A percentile compares a stretch with the other conserved stretches of the same genome.
These are phyloP conservation scores for Aradophagus sp. DNA, from an alignment of 1,140 invertebrate species.

Conservation along the genomic window DNA sequence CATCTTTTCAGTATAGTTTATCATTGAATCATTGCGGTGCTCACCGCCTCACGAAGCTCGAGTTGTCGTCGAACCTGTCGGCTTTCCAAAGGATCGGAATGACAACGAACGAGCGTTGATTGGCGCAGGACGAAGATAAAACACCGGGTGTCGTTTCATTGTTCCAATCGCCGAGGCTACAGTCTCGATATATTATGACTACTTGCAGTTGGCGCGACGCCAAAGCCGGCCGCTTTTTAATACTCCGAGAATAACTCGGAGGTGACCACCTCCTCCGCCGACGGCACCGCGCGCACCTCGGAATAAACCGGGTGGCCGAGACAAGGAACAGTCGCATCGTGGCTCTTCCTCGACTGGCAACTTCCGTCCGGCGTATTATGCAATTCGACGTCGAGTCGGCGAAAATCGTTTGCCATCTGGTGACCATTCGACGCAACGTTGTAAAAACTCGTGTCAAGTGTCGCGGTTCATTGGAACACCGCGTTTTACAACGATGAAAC, in stretches of 20 bases:
- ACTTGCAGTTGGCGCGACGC: conserved; percentile 56
- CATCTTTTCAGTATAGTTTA: no score
- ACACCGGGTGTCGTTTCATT: conserved; percentile 34
- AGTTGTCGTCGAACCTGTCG: no score
- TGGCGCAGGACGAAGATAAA: conserved; percentile 48
- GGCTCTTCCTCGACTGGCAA: conserved; percentile 64
- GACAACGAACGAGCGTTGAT: not conserved
- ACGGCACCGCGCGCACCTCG: conserved; percentile 48
- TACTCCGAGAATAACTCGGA: conserved; percentile 74
- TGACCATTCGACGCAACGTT: no score
- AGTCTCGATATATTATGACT: conserved; percentile 46
- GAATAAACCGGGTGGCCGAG: conserved; percentile 59
- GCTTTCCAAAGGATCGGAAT: no score
- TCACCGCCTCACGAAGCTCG: no score
- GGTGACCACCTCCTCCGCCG: conserved; percentile 67
- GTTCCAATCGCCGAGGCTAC: conserved; percentile 41
- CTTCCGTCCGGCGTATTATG: conserved; percentile 44
- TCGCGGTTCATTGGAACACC: no score
- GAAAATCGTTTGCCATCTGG: no score
- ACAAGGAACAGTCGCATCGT: conserved; percentile 65
- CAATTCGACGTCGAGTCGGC: conserved; percentile 30
- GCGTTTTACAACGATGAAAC: no score
- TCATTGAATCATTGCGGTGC: no score
- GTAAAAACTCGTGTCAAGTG: no score
- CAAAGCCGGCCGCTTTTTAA: conserved; percentile 55